Conservation (phyloP, 2,888 invertebrate genomes). For the Chrysomela aeneicollis region DNA sequence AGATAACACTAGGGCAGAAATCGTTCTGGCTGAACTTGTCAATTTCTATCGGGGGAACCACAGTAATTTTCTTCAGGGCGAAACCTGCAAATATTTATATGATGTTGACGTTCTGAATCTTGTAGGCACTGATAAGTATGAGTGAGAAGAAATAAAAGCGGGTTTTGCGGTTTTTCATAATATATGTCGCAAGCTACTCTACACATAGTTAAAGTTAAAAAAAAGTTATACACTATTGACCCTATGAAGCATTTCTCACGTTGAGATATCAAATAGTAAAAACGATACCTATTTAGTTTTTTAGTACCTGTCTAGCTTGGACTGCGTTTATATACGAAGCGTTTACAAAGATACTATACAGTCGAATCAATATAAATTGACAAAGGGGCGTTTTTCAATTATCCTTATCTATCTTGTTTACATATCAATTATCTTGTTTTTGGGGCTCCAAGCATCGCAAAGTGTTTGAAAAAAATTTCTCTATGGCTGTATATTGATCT, state of each 20-base stretch:
- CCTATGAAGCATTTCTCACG: constrained; percentile 44
- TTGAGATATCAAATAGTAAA: constrained; percentile 49
- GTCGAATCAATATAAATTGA: constrained; percentile 2
- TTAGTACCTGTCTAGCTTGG: constrained; percentile 46
- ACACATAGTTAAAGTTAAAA: constrained; percentile 54
- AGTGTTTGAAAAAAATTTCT: too few relatives aligned
- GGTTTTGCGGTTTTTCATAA: constrained; percentile 57
- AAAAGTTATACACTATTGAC: constrained; percentile 56
- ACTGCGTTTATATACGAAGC: constrained; percentile 53
- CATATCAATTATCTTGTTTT: not conserved
- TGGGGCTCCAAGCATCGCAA: too few relatives aligned
- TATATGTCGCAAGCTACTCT: constrained; percentile 57
- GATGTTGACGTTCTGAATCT: constrained; percentile 49
- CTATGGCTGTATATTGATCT: constrained; percentile 31
- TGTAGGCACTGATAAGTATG: constrained; percentile 54
- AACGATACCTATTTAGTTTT: constrained; percentile 46
- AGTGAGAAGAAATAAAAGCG: constrained; percentile 33
- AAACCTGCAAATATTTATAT: constrained; percentile 40
- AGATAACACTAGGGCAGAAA: too few relatives aligned
- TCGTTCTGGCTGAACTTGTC: too few relatives aligned
- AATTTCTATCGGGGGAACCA: too few relatives aligned
- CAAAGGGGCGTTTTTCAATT: not conserved
- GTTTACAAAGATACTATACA: constrained; percentile 47
- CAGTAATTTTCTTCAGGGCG: constrained; percentile 32
- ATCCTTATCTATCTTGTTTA: not conserved